phyloP scores from a whole-genome alignment of 2,888 invertebrate species.

The Halocaridina rubra region DNA sequence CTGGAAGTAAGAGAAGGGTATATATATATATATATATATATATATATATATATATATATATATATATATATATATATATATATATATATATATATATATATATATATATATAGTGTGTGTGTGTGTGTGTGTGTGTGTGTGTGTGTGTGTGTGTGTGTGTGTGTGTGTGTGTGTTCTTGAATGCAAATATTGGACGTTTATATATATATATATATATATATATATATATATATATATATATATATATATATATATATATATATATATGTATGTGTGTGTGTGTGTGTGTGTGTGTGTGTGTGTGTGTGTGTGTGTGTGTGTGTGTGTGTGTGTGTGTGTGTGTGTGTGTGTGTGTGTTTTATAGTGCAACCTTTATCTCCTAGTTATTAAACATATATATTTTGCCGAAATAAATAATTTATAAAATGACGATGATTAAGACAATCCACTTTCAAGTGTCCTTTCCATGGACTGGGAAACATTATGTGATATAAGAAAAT shows the following conservation, averaged over 20 bases:
- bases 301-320: background rate
- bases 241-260: background rate
- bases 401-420: too few species aligned
- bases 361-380: too few species aligned
- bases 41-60: background rate
- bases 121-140: background rate
- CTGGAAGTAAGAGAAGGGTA: background rate
- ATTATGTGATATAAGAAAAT: too few species aligned
- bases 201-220: too few species aligned
- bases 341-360: background rate
- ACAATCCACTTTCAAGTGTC: too few species aligned
- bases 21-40: background rate
- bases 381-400: too few species aligned
- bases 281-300: constrained; percentile 5
- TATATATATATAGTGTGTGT: background rate
- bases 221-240: too few species aligned
- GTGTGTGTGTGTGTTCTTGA: background rate
- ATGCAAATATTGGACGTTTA: background rate
- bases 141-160: background rate
- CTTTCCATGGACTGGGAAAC: too few species aligned
- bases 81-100: background rate
- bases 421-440: too few species aligned
- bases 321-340: background rate
- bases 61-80: background rate
- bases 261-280: background rate